phyloP scores from a whole-genome alignment of 2,113 vertebrate genomes.

The Mungos mungo region DNA sequence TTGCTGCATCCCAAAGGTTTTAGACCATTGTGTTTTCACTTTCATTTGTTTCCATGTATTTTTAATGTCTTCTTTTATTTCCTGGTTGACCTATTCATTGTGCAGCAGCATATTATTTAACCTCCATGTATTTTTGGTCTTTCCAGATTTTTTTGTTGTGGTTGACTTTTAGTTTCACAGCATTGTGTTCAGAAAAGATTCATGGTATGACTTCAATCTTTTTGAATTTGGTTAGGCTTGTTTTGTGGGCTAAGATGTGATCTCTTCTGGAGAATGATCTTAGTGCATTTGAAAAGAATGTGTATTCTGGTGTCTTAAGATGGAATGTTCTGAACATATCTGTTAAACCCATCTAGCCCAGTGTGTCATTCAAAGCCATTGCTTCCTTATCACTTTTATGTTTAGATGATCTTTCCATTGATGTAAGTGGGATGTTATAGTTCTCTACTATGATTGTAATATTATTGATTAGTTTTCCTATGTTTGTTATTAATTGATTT shows the following conservation, averaged over 20 bases:
- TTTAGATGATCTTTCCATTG: not conserved
- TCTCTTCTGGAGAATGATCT: not conserved
- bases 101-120: not conserved
- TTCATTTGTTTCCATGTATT: not conserved
- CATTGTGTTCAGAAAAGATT: not conserved
- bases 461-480: not conserved
- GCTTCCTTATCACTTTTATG: not conserved
- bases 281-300: not conserved
- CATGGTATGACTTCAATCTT: not conserved
- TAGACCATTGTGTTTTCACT: not conserved
- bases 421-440: not conserved
- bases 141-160: not conserved
- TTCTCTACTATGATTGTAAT: not conserved
- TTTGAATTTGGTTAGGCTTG: not conserved
- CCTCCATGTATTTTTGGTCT: not conserved
- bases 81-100: not conserved
- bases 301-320: not conserved
- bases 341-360: not conserved
- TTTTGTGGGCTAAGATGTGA: not conserved
- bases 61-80: not conserved
- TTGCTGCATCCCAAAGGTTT: not conserved
- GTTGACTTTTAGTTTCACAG: not conserved
- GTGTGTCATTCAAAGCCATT: not conserved
- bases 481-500: not conserved
- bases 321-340: not conserved